Evolutionary conservation across 2,888 invertebrate species (phyloP).

Genomic region (Aphidoletes aphidimyza): DNA sequence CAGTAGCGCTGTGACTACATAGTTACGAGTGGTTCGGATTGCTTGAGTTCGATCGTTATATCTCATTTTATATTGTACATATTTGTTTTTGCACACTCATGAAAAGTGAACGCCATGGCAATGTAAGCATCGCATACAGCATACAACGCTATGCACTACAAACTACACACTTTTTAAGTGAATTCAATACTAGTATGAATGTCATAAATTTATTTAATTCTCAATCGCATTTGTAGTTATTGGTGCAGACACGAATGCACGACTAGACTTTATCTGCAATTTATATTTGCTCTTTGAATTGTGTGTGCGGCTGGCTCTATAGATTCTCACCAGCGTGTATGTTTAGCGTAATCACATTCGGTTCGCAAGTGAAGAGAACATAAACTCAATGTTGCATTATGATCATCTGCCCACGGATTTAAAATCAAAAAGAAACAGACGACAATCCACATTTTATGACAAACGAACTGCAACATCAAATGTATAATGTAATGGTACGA

Average conservation of each 20-base stretch:
- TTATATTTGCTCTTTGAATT: conserved; percentile 5
- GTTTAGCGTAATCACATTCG: background rate
- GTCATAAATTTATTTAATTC: conserved; percentile 46
- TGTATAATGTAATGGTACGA: background rate
- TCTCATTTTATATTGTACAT: conserved; percentile 18
- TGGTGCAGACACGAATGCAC: conserved; percentile 31
- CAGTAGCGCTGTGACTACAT: background rate
- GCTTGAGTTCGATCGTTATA: conserved; percentile 7
- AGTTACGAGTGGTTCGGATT: background rate
- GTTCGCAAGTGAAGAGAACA: background rate
- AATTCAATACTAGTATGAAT: conserved; percentile 34
- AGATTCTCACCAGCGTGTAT: too few species aligned
- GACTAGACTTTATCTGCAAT: conserved; percentile 48
- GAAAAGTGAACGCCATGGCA: background rate
- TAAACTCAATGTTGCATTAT: background rate
- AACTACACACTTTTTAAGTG: background rate
- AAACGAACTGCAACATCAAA: too few species aligned
- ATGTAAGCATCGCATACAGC: background rate
- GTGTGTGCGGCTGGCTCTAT: background rate
- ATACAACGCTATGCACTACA: too few species aligned
- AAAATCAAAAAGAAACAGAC: too few species aligned
- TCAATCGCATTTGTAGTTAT: conserved; percentile 46
- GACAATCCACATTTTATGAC: too few species aligned
- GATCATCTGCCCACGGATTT: conserved; percentile 24
- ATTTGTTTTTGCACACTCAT: background rate